These are phyloP conservation scores for Podocnemis expansa DNA, from an alignment of 2,113 vertebrate species.

Conservation along the genomic window DNA sequence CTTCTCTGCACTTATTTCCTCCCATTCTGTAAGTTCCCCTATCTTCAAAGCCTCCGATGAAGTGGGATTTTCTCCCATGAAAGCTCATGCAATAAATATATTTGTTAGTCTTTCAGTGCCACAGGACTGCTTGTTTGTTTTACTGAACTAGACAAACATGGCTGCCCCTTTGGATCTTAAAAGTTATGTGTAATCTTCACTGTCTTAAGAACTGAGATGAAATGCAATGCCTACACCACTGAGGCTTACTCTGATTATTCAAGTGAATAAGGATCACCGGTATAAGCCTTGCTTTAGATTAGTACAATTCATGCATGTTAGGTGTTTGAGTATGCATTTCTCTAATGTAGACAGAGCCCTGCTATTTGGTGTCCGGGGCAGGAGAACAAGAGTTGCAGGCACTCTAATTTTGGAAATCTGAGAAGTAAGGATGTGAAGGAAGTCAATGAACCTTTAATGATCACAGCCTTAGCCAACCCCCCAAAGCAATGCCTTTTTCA, in stretches of 20 bases:
- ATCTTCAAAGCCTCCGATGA: too few relatives aligned
- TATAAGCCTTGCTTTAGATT: neutral
- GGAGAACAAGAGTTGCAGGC: neutral
- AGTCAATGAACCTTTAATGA: neutral
- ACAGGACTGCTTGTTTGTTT: too few relatives aligned
- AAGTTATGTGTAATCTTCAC: neutral
- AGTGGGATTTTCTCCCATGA: too few relatives aligned
- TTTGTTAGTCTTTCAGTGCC: too few relatives aligned
- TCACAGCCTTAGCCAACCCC: neutral
- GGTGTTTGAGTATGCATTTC: neutral
- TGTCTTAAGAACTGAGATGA: neutral
- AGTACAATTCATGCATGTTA: neutral
- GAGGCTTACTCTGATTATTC: neutral
- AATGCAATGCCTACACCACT: neutral
- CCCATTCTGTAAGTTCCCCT: too few relatives aligned
- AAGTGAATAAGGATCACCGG: fast-evolving
- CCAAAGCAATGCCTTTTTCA: fast-evolving
- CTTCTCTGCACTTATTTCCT: too few relatives aligned
- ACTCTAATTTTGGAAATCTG: neutral
- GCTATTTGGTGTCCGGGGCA: neutral
- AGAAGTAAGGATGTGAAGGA: fast-evolving
- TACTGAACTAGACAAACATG: too few relatives aligned
- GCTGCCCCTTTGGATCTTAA: too few relatives aligned
- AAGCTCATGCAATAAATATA: too few relatives aligned
- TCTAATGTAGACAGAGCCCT: neutral